These are phyloP conservation scores for Cyphomyrus plagiostoma DNA, from an alignment of 2,113 vertebrate species.

Conservation along the genomic window DNA sequence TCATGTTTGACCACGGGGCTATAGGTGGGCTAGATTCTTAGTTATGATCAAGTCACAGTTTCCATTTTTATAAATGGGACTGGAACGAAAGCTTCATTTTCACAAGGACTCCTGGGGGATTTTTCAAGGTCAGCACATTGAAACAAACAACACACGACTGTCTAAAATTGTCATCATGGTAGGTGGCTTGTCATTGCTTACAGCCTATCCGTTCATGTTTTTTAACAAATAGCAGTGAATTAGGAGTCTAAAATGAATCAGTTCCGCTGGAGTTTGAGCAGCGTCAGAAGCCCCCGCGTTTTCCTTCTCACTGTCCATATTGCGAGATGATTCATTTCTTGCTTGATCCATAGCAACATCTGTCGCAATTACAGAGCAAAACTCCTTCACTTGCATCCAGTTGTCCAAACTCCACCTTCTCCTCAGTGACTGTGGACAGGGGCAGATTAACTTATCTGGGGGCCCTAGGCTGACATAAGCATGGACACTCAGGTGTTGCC, in stretches of 20 bases:
- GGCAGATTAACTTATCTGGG: neutral
- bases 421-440: neutral
- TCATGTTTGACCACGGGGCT: neutral
- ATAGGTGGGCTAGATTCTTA: neutral
- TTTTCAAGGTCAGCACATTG: neutral
- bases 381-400: neutral
- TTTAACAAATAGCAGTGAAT: neutral
- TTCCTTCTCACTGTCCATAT: neutral
- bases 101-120: neutral
- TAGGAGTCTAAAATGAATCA: neutral
- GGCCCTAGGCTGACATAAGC: neutral
- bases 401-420: neutral
- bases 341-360: neutral
- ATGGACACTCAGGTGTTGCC: neutral
- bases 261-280: neutral
- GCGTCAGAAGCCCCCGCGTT: neutral
- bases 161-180: neutral
- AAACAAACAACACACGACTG: neutral
- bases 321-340: neutral
- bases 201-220: neutral
- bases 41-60: neutral
- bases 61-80: neutral
- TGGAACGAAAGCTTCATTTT: neutral
- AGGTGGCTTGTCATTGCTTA: neutral
- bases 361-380: neutral